phyloP scores from a whole-genome alignment of 2,113 vertebrate species.

The Mugil cephalus region DNA sequence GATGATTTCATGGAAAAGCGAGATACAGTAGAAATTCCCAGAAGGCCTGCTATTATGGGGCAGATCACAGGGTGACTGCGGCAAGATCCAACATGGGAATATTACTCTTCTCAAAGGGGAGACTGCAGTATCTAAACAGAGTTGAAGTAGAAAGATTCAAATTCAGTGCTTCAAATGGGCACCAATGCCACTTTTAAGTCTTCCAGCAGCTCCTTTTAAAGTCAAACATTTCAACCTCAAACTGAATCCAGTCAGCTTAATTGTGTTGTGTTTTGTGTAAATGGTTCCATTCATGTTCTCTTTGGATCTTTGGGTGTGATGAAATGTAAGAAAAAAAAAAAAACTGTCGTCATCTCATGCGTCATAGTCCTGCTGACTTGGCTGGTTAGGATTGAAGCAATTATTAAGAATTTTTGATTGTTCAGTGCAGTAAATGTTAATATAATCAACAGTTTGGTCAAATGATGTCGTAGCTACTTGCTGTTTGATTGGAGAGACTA shows the following conservation, averaged over 20 bases:
- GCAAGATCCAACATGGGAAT: slow-evolving; percentile 13
- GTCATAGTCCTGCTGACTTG: neutral
- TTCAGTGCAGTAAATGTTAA: too few relatives aligned
- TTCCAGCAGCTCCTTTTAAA: neutral
- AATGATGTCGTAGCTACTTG: too few relatives aligned
- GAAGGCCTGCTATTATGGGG: slow-evolving; percentile 23
- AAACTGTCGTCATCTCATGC: neutral
- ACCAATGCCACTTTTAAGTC: neutral
- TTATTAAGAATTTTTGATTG: too few relatives aligned
- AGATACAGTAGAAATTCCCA: slow-evolving; percentile 23
- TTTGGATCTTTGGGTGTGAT: neutral
- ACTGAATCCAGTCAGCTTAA: neutral
- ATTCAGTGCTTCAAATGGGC: neutral
- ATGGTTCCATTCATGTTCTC: neutral
- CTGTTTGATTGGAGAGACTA: too few relatives aligned
- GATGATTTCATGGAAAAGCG: slow-evolving; percentile 55
- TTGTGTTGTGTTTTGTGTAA: neutral
- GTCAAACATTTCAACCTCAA: neutral
- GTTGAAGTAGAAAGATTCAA: neutral
- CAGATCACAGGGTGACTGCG: slow-evolving; percentile 26
- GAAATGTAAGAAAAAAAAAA: too few relatives aligned
- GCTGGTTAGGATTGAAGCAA: too few relatives aligned
- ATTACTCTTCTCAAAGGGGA: neutral
- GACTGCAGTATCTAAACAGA: neutral
- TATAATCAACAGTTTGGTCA: too few relatives aligned